phyloP scores from a whole-genome alignment of 2,113 vertebrate species.

The Prietella phreatophila region DNA sequence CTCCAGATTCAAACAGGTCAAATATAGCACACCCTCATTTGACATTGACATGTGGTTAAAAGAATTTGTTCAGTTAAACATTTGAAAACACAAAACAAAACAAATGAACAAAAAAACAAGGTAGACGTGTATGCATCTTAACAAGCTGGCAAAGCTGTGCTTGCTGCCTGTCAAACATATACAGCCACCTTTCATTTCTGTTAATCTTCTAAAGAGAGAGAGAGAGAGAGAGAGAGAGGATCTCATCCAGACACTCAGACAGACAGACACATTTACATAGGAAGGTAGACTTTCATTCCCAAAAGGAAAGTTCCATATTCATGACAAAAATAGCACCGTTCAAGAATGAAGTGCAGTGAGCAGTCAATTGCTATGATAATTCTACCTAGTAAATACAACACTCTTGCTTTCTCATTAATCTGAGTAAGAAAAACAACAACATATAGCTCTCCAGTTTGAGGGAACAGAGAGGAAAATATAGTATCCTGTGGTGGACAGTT shows the following conservation, averaged over 20 bases:
- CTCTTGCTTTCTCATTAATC: background rate
- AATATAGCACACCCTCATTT: slow-evolving; percentile 28
- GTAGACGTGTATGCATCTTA: background rate
- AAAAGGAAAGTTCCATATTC: background rate
- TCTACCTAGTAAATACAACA: background rate
- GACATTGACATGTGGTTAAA: background rate
- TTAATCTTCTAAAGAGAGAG: too few species aligned
- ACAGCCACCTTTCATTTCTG: background rate
- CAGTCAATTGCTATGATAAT: background rate
- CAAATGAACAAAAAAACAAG: background rate
- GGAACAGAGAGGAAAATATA: slow-evolving; percentile 13
- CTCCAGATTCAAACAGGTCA: slow-evolving; percentile 32
- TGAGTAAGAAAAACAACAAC: background rate
- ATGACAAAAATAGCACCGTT: background rate
- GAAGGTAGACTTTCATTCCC: background rate
- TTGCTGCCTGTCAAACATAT: background rate
- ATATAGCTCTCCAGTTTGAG: background rate
- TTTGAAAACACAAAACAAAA: background rate
- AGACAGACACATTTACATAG: background rate
- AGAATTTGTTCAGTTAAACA: background rate
- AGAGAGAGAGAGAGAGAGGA: background rate
- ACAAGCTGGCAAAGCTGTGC: background rate
- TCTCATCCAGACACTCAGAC: background rate
- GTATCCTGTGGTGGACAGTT: slow-evolving; percentile 54
- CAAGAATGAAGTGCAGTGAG: background rate